Conservation (phyloP, 2,113 vertebrate species). For the Columba livia region DNA sequence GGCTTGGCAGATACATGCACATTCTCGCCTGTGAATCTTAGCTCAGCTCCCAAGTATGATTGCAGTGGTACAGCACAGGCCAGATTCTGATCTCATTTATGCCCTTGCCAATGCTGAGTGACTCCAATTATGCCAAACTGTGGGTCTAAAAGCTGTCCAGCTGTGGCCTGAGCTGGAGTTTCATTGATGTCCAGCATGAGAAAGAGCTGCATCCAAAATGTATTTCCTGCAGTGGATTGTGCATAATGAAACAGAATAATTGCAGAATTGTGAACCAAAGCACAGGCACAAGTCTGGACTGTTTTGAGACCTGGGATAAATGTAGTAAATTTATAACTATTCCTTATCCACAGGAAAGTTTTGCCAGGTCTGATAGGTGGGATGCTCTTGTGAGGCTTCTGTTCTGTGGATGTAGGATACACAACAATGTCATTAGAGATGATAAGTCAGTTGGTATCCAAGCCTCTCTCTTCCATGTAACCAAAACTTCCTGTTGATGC, state of each 20-base stretch:
- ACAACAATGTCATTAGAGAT: background rate
- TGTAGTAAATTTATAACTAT: background rate
- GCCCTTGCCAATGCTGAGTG: background rate
- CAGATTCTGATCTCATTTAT: slow-evolving; percentile 6
- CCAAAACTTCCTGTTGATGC: background rate
- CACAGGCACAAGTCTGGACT: background rate
- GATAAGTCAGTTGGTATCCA: background rate
- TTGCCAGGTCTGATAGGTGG: background rate
- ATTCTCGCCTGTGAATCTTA: background rate
- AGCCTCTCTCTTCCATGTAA: background rate
- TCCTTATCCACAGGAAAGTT: background rate
- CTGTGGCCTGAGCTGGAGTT: background rate
- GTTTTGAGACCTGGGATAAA: background rate
- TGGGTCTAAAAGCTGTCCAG: background rate
- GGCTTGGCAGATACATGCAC: background rate
- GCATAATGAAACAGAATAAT: background rate
- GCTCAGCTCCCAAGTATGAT: background rate
- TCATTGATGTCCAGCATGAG: background rate
- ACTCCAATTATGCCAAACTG: background rate
- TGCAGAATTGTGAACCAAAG: background rate
- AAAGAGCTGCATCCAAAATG: background rate
- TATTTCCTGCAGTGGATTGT: background rate
- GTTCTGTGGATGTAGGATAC: background rate
- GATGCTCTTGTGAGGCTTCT: background rate
- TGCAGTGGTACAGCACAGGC: background rate